Evolutionary conservation across 2,888 invertebrate species (phyloP).

Genomic region (Rhagonycha fulva): DNA sequence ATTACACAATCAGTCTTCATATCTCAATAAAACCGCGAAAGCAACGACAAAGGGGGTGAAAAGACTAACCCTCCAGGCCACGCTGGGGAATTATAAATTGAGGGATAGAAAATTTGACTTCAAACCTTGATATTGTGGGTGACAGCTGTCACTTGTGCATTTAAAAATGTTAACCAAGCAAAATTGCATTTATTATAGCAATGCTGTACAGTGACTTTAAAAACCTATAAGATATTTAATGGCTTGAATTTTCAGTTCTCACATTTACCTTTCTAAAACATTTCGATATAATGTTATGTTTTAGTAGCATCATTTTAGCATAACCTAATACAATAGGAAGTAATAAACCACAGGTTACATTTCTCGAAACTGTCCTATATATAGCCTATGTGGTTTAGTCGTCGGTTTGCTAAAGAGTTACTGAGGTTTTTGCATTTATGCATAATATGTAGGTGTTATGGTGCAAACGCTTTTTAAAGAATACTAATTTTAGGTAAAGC

Average conservation of each 20-base stretch:
- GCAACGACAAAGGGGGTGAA: conserved; percentile 41
- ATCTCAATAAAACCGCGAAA: conserved; percentile 47
- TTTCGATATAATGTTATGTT: background rate
- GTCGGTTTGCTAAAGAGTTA: background rate
- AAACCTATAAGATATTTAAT: background rate
- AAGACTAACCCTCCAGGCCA: conserved; percentile 39
- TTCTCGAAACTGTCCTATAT: background rate
- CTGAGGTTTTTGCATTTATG: background rate
- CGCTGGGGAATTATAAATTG: conserved; percentile 54
- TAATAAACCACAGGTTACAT: background rate
- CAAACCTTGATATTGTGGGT: conserved; percentile 56
- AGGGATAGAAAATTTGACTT: conserved; percentile 53
- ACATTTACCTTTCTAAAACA: background rate
- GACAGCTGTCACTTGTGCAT: conserved; percentile 55
- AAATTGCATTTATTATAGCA: conserved; percentile 38
- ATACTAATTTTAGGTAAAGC: background rate
- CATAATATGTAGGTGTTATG: background rate
- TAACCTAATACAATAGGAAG: background rate
- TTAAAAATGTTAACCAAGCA: conserved; percentile 53
- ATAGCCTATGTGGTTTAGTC: background rate
- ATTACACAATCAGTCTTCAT: conserved; percentile 51
- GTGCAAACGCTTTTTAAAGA: background rate
- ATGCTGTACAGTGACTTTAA: background rate
- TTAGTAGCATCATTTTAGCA: background rate
- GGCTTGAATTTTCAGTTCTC: background rate